Percentiles rank a stretch among this genome's conserved stretches.
Conservation (phyloP, 2,888 invertebrate genomes). For the Plebejus argus region DNA sequence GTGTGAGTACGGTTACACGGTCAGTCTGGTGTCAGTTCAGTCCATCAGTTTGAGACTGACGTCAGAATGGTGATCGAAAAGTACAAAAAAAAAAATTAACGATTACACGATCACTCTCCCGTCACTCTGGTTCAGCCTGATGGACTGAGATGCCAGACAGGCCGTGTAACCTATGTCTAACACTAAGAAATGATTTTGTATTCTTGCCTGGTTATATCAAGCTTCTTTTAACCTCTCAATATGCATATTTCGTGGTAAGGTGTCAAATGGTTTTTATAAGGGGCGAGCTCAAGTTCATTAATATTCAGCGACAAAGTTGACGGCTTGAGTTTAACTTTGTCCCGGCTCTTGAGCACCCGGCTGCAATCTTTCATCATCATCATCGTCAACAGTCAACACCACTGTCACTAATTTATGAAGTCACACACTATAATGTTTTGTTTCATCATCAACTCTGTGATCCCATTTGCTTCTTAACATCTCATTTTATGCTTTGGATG, state of each 20-base stretch:
- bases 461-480: too few relatives aligned
- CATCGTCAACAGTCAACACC: neutral
- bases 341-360: neutral
- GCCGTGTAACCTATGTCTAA: too few relatives aligned
- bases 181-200: too few relatives aligned
- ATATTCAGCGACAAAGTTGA: constrained; percentile 33
- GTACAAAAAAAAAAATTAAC: too few relatives aligned
- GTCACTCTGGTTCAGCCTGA: too few relatives aligned
- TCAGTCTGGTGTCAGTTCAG: too few relatives aligned
- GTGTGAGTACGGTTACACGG: too few relatives aligned
- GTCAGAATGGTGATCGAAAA: too few relatives aligned
- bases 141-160: too few relatives aligned
- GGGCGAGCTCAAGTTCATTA: constrained; percentile 26
- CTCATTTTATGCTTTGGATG: too few relatives aligned
- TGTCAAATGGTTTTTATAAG: constrained; percentile 10
- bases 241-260: constrained; percentile 9
- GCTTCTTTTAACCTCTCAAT: neutral
- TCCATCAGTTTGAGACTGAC: too few relatives aligned
- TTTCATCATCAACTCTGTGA: neutral
- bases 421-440: neutral
- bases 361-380: constrained; percentile 6
- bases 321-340: constrained; percentile 26
- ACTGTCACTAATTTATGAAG: neutral
- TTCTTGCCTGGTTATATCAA: neutral
- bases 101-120: too few relatives aligned